phyloP scores from a whole-genome alignment of 37 sponge, comb jelly and placozoan genomes.

The Crambe crambe region DNA sequence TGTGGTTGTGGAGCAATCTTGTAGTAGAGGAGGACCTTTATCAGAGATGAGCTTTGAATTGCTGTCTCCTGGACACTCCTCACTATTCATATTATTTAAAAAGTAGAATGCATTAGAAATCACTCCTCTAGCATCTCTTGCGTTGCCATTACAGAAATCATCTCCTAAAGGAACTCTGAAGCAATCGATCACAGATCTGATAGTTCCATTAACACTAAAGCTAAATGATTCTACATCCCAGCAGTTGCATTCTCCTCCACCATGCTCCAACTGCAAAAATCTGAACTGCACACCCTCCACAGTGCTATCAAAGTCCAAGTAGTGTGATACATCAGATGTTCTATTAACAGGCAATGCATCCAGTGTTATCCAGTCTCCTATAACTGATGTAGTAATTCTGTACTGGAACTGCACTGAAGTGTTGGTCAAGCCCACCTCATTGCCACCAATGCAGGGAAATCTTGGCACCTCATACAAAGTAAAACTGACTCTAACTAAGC shows the following conservation, averaged over 20 bases:
- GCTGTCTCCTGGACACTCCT: background rate
- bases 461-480: background rate
- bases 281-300: background rate
- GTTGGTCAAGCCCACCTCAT: background rate
- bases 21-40: too few species aligned
- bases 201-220: too few species aligned
- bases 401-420: background rate
- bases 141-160: background rate
- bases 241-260: slow-evolving; percentile 12
- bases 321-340: too few species aligned
- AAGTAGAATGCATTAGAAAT: background rate
- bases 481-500: too few species aligned
- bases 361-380: background rate
- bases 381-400: background rate
- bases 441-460: background rate
- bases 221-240: too few species aligned
- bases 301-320: background rate
- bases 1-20: too few species aligned
- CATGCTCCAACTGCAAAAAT: slow-evolving; percentile 22
- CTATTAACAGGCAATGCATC: background rate
- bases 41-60: background rate
- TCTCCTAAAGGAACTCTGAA: background rate
- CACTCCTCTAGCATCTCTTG: slow-evolving; percentile 7
- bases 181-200: too few species aligned
- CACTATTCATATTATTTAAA: too few species aligned